Percentiles rank a stretch among this genome's conserved stretches.
These are phyloP conservation scores for Desoria tigrina DNA, from an alignment of 2,888 invertebrate genomes.

Conservation along the genomic window DNA sequence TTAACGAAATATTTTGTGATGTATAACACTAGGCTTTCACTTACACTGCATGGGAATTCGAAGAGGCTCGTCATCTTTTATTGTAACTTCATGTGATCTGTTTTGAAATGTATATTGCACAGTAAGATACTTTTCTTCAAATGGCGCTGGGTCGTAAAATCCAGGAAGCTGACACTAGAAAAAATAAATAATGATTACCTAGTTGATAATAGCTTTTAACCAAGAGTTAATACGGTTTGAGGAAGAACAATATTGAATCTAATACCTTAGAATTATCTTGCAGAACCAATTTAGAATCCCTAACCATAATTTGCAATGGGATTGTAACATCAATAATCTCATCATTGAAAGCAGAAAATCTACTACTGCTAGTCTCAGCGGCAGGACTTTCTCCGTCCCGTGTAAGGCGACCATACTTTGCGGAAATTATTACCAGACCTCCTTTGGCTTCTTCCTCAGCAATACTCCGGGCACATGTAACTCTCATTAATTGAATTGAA, in stretches of 20 bases:
- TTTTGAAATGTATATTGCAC: slow-evolving; percentile 83
- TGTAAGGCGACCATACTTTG: slow-evolving; percentile 73
- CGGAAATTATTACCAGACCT: slow-evolving; percentile 83
- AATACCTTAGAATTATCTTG: slow-evolving; percentile 82
- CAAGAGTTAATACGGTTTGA: background rate
- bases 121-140: slow-evolving; percentile 84
- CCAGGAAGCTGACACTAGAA: slow-evolving; percentile 90
- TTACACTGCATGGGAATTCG: slow-evolving; percentile 73
- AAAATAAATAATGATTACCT: slow-evolving; percentile 39
- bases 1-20: no score
- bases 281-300: slow-evolving; percentile 82
- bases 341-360: slow-evolving; percentile 53
- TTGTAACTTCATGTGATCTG: slow-evolving; percentile 73
- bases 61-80: slow-evolving; percentile 77
- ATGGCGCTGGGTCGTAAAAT: slow-evolving; percentile 93
- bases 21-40: no score
- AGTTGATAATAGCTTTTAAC: background rate
- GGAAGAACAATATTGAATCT: background rate
- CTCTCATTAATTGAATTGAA: slow-evolving; percentile 86
- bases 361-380: slow-evolving; percentile 9
- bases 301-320: slow-evolving; percentile 89
- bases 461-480: slow-evolving; percentile 79
- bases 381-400: slow-evolving; percentile 14
- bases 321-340: slow-evolving; percentile 89
- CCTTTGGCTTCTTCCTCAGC: slow-evolving; percentile 77